Evolutionary conservation across 2,113 vertebrate genomes (phyloP), one percentile per base, ranked within the genome.

Genomic region (Holacanthus passer): DNA sequence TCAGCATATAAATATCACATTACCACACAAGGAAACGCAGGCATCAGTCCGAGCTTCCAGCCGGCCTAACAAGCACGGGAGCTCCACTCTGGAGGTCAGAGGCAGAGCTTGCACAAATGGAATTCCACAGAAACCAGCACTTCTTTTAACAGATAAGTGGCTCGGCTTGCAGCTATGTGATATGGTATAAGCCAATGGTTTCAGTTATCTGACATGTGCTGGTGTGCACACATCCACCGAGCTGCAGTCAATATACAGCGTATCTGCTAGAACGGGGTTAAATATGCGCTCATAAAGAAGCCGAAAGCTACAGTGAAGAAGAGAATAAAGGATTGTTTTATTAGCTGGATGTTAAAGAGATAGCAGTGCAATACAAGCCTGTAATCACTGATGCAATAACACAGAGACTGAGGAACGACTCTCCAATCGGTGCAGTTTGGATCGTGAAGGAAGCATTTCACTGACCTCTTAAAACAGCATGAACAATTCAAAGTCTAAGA

Each of bases 1-100:
- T 90, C 92, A 93, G 93, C 88, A 91, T 95, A 95, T 94, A 95
- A 95, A 95, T 95, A 95, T 95, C 92, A 91, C 95, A 95, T 95
- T 95, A 96, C 94, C 90, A 91, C 94, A 96, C 87, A 94, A 94
- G 94, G 94, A 95, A 95, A 89, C 84, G 52, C 88, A 92, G 90
- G 89, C 92, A 94, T 94, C 91, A 93, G 88, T 87, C 87, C 70
- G 86, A 89, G 91, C 89, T 87, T 86, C 88, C 92, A 91, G 83
- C 85, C 50, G 65, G 91, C 88, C 82, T 94, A 94, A 94, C 91
- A 92, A 94, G 93, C 73, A 88, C 64, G 39, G 90, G 84, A 91
- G 85, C 90, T 87, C 72, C 87, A 89, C 88, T 88, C 60, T 84
- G 88, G 90, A 92, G 92, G 93, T 93, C 90, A 86, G 78, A 84